These are phyloP conservation scores for Drepana arcuata DNA, from an alignment of 1,140 invertebrate genomes.

Conservation along the genomic window DNA sequence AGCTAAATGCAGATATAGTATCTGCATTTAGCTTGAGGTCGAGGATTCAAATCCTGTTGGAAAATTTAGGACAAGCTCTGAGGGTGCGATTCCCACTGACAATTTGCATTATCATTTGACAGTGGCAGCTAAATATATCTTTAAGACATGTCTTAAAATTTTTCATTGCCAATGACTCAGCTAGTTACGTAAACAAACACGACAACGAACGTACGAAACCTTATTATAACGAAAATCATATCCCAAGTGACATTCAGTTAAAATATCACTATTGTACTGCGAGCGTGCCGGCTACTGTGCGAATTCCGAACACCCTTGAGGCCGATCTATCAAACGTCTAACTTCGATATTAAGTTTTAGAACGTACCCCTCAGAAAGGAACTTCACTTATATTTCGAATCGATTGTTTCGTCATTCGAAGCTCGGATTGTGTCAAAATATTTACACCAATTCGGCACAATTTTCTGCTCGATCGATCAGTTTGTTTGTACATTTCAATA, in stretches of 20 bases:
- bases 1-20: no score
- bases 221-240: no score
- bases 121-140: no score
- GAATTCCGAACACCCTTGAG: slow-evolving; percentile 30
- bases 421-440: slow-evolving; percentile 56
- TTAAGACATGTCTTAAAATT: no score
- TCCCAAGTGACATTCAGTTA: slow-evolving; percentile 12
- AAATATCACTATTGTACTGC: slow-evolving; percentile 16
- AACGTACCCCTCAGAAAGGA: slow-evolving; percentile 30
- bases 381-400: slow-evolving; percentile 36
- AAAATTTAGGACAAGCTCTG: no score
- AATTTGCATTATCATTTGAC: no score
- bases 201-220: no score
- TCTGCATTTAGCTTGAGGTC: no score
- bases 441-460: slow-evolving; percentile 51
- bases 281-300: slow-evolving; percentile 26
- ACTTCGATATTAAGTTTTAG: slow-evolving; percentile 34
- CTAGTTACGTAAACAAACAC: no score
- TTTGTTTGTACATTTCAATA: slow-evolving; percentile 15
- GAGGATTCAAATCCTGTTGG: no score
- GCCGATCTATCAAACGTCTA: slow-evolving; percentile 54
- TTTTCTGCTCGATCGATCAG: slow-evolving; percentile 63
- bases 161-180: no score
- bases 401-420: slow-evolving; percentile 62
- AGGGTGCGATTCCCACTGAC: no score